Conservation (phyloP, 2,888 invertebrate species). For the Bedellia somnulentella region DNA sequence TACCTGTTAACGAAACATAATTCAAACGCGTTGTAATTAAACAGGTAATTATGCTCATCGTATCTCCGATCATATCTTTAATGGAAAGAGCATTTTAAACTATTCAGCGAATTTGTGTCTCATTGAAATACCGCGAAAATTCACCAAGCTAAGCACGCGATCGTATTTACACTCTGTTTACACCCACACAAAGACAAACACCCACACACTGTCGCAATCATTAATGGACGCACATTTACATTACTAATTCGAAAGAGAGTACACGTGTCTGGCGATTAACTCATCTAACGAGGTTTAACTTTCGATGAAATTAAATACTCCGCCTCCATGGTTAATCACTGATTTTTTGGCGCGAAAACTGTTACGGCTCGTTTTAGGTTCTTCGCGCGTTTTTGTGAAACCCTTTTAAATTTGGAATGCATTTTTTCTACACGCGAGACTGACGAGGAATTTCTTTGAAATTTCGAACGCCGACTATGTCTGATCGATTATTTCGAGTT, state of each 20-base stretch:
- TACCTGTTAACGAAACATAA: too few relatives aligned
- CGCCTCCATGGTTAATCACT: slow-evolving; percentile 17
- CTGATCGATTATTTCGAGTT: slow-evolving; percentile 28
- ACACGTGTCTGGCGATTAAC: slow-evolving; percentile 31
- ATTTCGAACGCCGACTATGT: slow-evolving; percentile 22
- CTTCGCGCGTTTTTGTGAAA: slow-evolving; percentile 18
- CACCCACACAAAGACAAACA: slow-evolving; percentile 24
- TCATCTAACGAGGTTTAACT: slow-evolving; percentile 24
- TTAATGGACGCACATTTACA: slow-evolving; percentile 51
- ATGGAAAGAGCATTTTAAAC: too few relatives aligned
- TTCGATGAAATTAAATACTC: slow-evolving; percentile 22
- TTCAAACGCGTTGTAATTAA: too few relatives aligned
- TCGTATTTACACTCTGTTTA: slow-evolving; percentile 12
- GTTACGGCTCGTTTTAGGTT: too few relatives aligned
- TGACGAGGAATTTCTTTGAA: slow-evolving; percentile 38
- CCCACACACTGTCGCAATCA: slow-evolving; percentile 29
- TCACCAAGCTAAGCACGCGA: slow-evolving; percentile 18
- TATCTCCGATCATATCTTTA: too few relatives aligned
- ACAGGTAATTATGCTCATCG: too few relatives aligned
- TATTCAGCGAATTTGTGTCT: too few relatives aligned
- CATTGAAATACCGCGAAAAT: too few relatives aligned
- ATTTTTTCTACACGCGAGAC: slow-evolving; percentile 27
- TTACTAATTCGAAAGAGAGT: slow-evolving; percentile 26
- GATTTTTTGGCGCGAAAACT: slow-evolving; percentile 22
- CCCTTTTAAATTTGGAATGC: slow-evolving; percentile 24